Evolutionary conservation across 1,140 invertebrate genomes (phyloP), one percentile per base, ranked within the genome.

Genomic region (Achroia grisella): DNA sequence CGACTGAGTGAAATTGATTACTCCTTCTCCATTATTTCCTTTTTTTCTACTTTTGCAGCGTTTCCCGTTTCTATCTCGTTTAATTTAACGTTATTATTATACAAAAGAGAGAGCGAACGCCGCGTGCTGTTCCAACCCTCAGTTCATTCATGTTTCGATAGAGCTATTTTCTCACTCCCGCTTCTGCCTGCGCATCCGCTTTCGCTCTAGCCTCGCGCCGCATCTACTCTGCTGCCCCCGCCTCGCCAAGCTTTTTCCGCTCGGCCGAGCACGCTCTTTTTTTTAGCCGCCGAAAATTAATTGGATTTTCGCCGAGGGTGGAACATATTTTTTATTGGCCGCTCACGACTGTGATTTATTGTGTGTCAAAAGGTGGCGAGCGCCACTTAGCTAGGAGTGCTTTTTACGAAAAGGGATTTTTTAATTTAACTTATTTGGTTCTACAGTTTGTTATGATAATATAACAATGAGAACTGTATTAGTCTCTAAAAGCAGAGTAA

Each of bases 1-100:
- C 74, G 78, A 82, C 78, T 84, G 74, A 72, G 69, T 77, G 68
- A 84, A 84, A 84, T 84, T 84, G 80, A 84, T 84, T 84, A 84
- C 80, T 80, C 74, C 71, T 81, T 75, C 77, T 73, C 71, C 61
- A 84, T 84, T 82, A 84, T 84, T n/a, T 82, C 78, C 80, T 70
- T 76, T 85, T 84, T 82, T 85, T 78, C 72, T 68, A 72, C 69
- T 80, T 78, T 74, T 71, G 62, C 71, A 65, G 63, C 61, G 60
- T 64, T 75, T 73, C 68, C 69, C 63, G 53, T 67, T 71, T 58
- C 67, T 74, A 80, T 75, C 70, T 76, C 65, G 70, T 83, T 71
- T 76, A 76, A 69, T 82, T 78, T 77, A 72, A 77, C 66, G 74
- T 71, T 78, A 75, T 80, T 75, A 75, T 78, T 69, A 70, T 71